These are phyloP conservation scores for Saturnia japonica DNA, from an alignment of 2,888 invertebrate genomes.

Conservation along the genomic window DNA sequence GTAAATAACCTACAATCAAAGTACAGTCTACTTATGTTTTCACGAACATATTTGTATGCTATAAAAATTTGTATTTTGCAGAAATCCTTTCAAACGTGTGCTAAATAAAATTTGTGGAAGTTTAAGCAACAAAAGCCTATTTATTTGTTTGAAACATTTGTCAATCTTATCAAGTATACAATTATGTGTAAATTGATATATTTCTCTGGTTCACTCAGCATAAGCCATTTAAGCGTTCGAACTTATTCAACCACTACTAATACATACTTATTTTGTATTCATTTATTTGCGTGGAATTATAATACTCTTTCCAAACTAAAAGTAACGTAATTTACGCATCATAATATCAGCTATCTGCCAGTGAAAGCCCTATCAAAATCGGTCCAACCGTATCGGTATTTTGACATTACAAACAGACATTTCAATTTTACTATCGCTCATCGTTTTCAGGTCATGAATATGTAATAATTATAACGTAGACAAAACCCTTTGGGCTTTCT, in stretches of 20 bases:
- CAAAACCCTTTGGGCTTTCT: not conserved
- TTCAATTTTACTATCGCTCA: not conserved
- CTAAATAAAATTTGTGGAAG: not conserved
- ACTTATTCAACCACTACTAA: no score
- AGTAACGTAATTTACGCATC: no score
- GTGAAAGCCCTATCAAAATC: no score
- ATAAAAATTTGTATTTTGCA: not conserved
- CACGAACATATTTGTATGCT: not conserved
- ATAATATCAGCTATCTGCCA: no score
- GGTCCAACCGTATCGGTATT: no score
- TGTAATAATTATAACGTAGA: not conserved
- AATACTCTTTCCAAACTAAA: no score
- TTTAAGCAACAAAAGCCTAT: not conserved
- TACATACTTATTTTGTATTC: no score
- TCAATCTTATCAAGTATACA: slow-evolving; percentile 1
- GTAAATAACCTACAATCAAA: not conserved
- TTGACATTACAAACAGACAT: no score
- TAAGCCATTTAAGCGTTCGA: no score
- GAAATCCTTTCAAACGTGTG: not conserved
- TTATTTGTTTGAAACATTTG: not conserved
- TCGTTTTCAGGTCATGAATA: not conserved
- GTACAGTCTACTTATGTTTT: not conserved
- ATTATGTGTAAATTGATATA: not conserved
- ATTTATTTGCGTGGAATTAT: no score
- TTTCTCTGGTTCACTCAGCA: no score